Evolutionary conservation across 2,113 vertebrate species (phyloP).

Genomic region (Cheirogaleus medius): DNA sequence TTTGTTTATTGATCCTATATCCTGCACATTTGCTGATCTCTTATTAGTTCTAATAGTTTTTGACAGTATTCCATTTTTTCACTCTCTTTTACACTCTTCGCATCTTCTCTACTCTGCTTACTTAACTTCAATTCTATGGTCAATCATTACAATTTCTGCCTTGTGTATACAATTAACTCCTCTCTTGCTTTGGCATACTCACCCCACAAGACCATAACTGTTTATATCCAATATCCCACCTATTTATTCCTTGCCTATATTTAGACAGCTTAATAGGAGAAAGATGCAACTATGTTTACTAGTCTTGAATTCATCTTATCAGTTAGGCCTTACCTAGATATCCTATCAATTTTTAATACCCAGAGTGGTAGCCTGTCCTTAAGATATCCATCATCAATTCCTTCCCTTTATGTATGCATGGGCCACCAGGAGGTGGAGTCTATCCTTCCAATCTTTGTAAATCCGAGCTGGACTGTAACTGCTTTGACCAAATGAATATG

Average conservation of each 20-base stretch:
- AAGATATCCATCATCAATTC: not conserved
- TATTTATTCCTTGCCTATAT: not conserved
- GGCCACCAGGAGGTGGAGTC: not conserved
- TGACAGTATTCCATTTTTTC: not conserved
- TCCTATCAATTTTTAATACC: not conserved
- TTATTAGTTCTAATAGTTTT: not conserved
- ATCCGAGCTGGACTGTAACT: not conserved
- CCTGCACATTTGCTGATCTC: not conserved
- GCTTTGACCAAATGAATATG: not conserved
- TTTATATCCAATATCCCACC: not conserved
- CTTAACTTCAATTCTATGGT: not conserved
- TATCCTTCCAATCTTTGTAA: not conserved
- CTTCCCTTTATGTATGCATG: not conserved
- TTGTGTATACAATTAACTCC: not conserved
- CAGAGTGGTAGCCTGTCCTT: not conserved
- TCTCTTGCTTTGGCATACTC: not conserved
- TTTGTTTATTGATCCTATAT: not conserved
- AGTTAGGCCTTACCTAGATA: not conserved
- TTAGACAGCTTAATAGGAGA: not conserved
- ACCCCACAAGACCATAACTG: not conserved
- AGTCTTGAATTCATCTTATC: not conserved
- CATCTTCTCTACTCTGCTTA: not conserved
- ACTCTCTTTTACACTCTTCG: not conserved
- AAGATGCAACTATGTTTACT: not conserved
- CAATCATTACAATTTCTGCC: not conserved